Evolutionary conservation across 2,797 vertebrate genomes (phyloP).

Genomic region (Megaceryle alcyon): DNA sequence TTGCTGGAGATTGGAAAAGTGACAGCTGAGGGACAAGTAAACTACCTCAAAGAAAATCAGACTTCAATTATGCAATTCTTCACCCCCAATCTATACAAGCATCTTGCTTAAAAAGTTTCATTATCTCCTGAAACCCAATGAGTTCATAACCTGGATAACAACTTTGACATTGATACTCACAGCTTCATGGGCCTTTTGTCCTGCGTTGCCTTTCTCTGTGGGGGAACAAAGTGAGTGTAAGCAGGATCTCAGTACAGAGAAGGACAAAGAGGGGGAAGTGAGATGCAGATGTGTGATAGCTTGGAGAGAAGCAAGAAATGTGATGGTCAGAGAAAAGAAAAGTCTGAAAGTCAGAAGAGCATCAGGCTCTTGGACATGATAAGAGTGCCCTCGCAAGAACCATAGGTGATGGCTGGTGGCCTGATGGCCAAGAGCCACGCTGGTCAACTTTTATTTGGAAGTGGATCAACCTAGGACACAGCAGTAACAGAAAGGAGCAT

Average conservation of each 20-base stretch:
- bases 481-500: background rate
- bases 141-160: background rate
- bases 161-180: rapidly evolving
- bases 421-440: rapidly evolving
- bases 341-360: background rate
- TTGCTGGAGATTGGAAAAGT: background rate
- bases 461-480: background rate
- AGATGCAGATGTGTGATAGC: background rate
- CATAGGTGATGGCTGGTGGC: background rate
- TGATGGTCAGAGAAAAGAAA: background rate
- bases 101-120: background rate
- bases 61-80: rapidly evolving
- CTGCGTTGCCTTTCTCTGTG: background rate
- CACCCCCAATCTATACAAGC: background rate
- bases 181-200: background rate
- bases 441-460: background rate
- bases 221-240: background rate
- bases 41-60: background rate
- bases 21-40: background rate
- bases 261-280: background rate
- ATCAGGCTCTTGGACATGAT: background rate
- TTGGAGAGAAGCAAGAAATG: background rate
- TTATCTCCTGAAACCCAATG: background rate
- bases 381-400: background rate
- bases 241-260: background rate